A percentile compares a stretch with the other conserved stretches of the same genome.
Evolutionary conservation across 2,797 vertebrate genomes (phyloP).

Genomic region (Rhabdomys pumilio): DNA sequence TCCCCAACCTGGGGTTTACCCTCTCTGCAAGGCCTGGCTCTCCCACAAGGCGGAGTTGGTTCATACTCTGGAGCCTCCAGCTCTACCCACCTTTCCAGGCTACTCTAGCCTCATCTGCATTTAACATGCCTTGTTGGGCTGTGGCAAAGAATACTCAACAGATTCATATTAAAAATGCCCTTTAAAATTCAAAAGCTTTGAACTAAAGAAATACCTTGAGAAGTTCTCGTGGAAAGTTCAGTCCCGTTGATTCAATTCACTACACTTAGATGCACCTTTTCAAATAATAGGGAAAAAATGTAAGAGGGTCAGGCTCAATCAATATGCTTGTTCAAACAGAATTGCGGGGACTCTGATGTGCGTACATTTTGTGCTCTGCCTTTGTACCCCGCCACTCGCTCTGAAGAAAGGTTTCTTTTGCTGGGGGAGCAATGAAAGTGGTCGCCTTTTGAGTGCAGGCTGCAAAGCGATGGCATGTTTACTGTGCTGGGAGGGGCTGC

Average conservation of each 20-base stretch:
- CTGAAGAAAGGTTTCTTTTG: constrained; percentile 91
- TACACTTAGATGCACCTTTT: constrained; percentile 94
- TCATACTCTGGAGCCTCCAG: background rate
- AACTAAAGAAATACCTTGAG: constrained; percentile 95
- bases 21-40: background rate
- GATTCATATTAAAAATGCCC: constrained; percentile 96
- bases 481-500: constrained; percentile 77
- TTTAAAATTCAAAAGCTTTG: constrained; percentile 97
- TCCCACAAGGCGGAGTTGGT: background rate
- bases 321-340: constrained; percentile 98
- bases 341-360: constrained; percentile 94
- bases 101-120: constrained; percentile 86
- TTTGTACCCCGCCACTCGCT: constrained; percentile 93
- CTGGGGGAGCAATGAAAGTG: constrained; percentile 89
- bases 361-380: constrained; percentile 93
- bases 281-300: constrained; percentile 95
- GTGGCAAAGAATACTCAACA: constrained; percentile 91
- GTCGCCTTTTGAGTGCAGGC: constrained; percentile 89
- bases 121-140: constrained; percentile 88
- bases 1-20: background rate
- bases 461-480: constrained; percentile 86
- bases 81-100: background rate
- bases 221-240: constrained; percentile 96
- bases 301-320: constrained; percentile 96
- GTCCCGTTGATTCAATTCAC: constrained; percentile 92